These are phyloP conservation scores for Protosalanx chinensis DNA, from an alignment of 2,797 vertebrate genomes.

Conservation along the genomic window DNA sequence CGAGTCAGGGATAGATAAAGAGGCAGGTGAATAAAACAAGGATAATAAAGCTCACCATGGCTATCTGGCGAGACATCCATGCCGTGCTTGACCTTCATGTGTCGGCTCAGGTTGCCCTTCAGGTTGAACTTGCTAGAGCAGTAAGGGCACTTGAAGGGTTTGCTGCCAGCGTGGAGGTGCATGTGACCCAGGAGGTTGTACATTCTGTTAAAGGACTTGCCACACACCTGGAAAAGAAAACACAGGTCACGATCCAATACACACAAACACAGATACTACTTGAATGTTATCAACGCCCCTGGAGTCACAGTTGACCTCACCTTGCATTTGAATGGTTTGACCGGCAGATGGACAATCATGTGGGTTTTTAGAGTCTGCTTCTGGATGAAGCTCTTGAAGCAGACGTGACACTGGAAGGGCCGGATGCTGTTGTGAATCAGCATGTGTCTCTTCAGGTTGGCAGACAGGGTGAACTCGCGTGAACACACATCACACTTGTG, in stretches of 20 bases:
- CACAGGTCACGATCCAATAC: background rate
- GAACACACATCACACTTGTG: constrained; percentile 97
- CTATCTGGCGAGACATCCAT: constrained; percentile 94
- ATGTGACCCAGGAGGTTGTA: constrained; percentile 98
- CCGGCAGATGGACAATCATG: constrained; percentile 96
- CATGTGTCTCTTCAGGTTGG: constrained; percentile 98
- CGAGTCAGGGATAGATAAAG: too few species aligned
- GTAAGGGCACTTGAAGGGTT: constrained; percentile 98
- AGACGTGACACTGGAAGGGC: constrained; percentile 97
- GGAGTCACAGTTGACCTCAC: constrained; percentile 49
- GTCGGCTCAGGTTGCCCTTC: constrained; percentile 96
- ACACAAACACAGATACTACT: too few species aligned
- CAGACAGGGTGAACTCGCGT: constrained; percentile 94
- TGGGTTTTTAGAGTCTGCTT: constrained; percentile 99
- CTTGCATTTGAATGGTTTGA: constrained; percentile 99
- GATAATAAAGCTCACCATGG: constrained; percentile 75
- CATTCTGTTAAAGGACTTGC: constrained; percentile 98
- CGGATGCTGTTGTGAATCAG: constrained; percentile 96
- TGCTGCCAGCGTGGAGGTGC: constrained; percentile 96
- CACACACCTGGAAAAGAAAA: constrained; percentile 82
- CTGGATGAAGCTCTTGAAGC: constrained; percentile 98
- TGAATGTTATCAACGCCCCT: too few species aligned
- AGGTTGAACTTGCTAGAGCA: constrained; percentile 99
- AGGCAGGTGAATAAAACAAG: background rate
- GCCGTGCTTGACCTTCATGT: constrained; percentile 98